Evolutionary conservation across 2,113 vertebrate genomes (phyloP), one percentile per base, ranked within the genome.

Genomic region (Odocoileus hemionus): DNA sequence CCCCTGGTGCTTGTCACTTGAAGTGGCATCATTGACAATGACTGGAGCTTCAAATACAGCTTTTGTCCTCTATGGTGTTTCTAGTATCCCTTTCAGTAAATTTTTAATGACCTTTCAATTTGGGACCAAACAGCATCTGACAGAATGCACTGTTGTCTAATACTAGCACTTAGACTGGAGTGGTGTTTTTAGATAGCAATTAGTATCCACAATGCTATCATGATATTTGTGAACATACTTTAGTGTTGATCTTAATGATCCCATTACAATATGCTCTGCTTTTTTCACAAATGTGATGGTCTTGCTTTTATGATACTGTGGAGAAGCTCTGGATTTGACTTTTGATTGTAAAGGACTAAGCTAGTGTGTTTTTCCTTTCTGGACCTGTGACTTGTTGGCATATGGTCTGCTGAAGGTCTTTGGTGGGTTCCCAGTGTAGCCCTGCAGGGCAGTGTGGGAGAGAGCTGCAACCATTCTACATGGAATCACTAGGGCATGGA

Each of bases 101-200:
- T 99, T 98, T 98, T 98, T 99, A 98, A 99, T 98, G 98, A 98
- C 84, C 91, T 99, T 99, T 98, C 98, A 99, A 98, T 99, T 98
- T 99, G 97, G 97, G 96, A 92, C 97, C 97, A 97, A 98, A 97
- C 90, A 89, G 86, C 98, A 96, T 98, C 98, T 98, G 98, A 99
- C 89, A 99, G 98, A 98, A 98, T 95, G 97, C 78, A 98, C 98
- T 98, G 86, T 95, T 97, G 96, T 95, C 97, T 98, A 98, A 98
- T 98, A 98, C 97, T 94, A 98, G 98, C 98, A 99, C 99, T 99
- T 99, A 99, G 98, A 96, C 94, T 97, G 60, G 85, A 98, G 95
- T 98, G 97, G 94, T 96, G 98, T 98, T 98, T 98, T 98, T 93
- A 98, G 98, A 98, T 82, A 97, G 98, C 98, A 99, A 98, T 99